Percentiles rank a stretch among this genome's conserved stretches.
phyloP scores from a whole-genome alignment of 2,113 vertebrate genomes.

The Trinectes maculatus region DNA sequence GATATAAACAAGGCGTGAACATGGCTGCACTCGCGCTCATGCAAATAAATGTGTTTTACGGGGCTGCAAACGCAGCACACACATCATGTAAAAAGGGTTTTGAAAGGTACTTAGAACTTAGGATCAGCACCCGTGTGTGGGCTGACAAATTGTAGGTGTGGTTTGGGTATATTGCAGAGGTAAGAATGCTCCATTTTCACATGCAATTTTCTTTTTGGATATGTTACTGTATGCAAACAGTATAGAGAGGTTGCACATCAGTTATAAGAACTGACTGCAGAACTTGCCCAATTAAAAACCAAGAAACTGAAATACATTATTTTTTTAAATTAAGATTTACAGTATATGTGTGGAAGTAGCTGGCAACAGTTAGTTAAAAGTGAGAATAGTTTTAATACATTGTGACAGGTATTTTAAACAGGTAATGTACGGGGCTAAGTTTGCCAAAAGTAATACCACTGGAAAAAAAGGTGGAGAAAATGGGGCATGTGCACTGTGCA shows the following conservation, averaged over 20 bases:
- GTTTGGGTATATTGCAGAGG: slow-evolving; percentile 1
- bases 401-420: no score
- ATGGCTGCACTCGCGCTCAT: slow-evolving; percentile 3
- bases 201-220: background rate
- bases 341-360: no score
- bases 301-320: no score
- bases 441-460: no score
- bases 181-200: background rate
- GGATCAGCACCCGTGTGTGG: slow-evolving; percentile 4
- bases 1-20: slow-evolving; percentile 22
- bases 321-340: no score
- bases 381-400: no score
- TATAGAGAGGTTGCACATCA: background rate
- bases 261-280: no score
- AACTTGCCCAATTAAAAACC: no score
- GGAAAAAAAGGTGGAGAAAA: no score
- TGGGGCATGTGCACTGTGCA: background rate
- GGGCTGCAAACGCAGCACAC: background rate
- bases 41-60: slow-evolving; percentile 25
- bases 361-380: no score
- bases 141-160: slow-evolving; percentile 19
- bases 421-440: no score
- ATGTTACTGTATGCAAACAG: background rate
- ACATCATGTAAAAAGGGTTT: slow-evolving; percentile 22
- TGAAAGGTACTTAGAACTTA: slow-evolving; percentile 20